Base-by-base conservation (phyloP, 2,113 vertebrate species). In the Myiozetetes cayanensis region DNA sequence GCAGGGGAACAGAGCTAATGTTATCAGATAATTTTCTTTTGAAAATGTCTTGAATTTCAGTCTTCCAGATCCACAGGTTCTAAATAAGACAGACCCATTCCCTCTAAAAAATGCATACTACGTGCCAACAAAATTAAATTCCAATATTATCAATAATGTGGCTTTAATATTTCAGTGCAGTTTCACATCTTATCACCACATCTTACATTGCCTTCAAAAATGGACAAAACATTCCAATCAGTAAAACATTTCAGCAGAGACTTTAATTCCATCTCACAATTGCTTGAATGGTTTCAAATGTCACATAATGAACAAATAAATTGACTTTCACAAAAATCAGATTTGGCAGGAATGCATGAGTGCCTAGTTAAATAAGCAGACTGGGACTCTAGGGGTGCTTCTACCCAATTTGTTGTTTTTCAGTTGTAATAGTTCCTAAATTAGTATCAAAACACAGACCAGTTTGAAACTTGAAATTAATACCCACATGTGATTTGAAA, bases 271-370 rank as follows among this genome's bases (percentile, higher is more conserved):
- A 92, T 94, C 93, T 93, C 84, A 85, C 77, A 94, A 89, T 89
- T 95, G 80, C 89, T 92, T 97, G 94, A 98, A 95, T 89, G 94
- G 95, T 96, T 97, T 97, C 84, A 87, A 97, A 87, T 97, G 76
- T 88, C 94, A 97, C 86, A 82, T 96, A 97, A 92, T 95, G 95
- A 97, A 97, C 95, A 97, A 98, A 97, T 97, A 95, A 97, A 97
- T 94, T 90, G 77, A 80, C 85, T 95, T 97, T 97, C 93, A 97
- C 95, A 82, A 97, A 92, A 97, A 97, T 56, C 85, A 97, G 78
- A 97, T 96, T 97, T 95, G 94, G 77, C 79, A 97, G 84, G 85
- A 96, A 97, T 94, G 78, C 70, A 80, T 90, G 74, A 95, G 91
- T 90, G 93, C 83, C 86, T 96, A 89, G 74, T 96, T 97, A 97